Evolutionary conservation across 1,140 invertebrate species (phyloP), one percentile per base, ranked within the genome.

Genomic region (Orius laevigatus): DNA sequence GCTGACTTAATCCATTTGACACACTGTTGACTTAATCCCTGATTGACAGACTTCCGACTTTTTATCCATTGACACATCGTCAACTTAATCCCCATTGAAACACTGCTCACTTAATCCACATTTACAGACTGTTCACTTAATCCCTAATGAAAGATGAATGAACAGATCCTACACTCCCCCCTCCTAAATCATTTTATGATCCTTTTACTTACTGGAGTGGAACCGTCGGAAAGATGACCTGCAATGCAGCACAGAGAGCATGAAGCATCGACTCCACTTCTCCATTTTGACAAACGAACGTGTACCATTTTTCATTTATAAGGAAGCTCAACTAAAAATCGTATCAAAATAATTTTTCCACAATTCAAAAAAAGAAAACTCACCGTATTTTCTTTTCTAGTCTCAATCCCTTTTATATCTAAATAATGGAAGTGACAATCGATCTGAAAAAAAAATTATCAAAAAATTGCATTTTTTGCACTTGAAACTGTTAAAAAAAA

Each of bases 351-450:
- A 10, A 36, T 34, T 18, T 11, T 15, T 16, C 5, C 4, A 44
- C 25, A 14, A 51, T 10, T 8, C 18, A 40, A 38, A 38, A n/a
- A n/a, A 16, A 12, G 3, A 10, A 31, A 19, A 60, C 76, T 81
- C 68, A 93, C 73, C 68, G 91, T 85, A 68, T 83, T 82, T 38
- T 71, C 70, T 63, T 79, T 74, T 71, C 87, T 88, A 61, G 88
- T 93, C 69, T 94, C 89, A 61, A 95, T 73, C 36, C 83, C 79
- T 62, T 90, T 84, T 66, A 95, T 88, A 71, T 94, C 88, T 68
- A 94, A 72, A 63, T 92, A 90, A 68, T 93, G 88, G 68, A 92
- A 91, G 70, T 89, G 86, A 67, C 81, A 83, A 67, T 94, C 90
- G 65, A 93, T 79, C 87, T 93, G 60, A 41, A 58, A 60, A 51